Conservation (phyloP, 2,888 invertebrate genomes). For the Hybos culiciformis region DNA sequence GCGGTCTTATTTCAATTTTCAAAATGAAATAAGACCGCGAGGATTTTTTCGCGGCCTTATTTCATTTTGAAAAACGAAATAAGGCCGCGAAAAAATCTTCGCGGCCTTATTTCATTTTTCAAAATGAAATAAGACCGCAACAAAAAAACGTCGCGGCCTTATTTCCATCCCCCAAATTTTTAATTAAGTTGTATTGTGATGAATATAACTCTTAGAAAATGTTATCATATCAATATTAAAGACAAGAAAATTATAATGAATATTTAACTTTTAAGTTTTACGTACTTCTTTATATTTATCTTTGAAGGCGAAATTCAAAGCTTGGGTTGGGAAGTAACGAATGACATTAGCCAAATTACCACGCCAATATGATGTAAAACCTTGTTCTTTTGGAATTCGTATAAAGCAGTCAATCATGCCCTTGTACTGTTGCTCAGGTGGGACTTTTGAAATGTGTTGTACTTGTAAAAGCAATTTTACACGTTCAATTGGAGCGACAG, state of each 20-base stretch:
- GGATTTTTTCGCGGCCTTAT: too few species aligned
- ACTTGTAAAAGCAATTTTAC: slow-evolving; percentile 90
- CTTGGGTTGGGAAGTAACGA: slow-evolving; percentile 81
- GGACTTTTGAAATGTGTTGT: slow-evolving; percentile 79
- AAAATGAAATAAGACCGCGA: too few species aligned
- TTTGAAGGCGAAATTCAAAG: slow-evolving; percentile 82
- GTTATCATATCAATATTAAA: background rate
- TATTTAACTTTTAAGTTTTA: background rate
- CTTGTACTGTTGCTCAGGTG: slow-evolving; percentile 73
- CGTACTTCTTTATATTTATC: slow-evolving; percentile 62
- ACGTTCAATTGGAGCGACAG: slow-evolving; percentile 89
- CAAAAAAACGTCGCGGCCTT: too few species aligned
- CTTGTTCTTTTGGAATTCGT: slow-evolving; percentile 69
- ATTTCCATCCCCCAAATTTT: too few species aligned
- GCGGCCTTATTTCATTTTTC: too few species aligned
- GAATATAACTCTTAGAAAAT: too few species aligned
- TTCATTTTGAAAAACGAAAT: too few species aligned
- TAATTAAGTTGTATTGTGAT: too few species aligned
- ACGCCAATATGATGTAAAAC: slow-evolving; percentile 68
- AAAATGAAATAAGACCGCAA: too few species aligned
- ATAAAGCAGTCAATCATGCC: slow-evolving; percentile 62
- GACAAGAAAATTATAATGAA: background rate
- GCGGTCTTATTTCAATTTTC: too few species aligned
- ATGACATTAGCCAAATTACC: slow-evolving; percentile 84
- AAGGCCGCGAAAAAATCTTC: too few species aligned